These are phyloP conservation scores for Dermolepida albohirtum DNA, from an alignment of 2,888 invertebrate species.

Conservation along the genomic window DNA sequence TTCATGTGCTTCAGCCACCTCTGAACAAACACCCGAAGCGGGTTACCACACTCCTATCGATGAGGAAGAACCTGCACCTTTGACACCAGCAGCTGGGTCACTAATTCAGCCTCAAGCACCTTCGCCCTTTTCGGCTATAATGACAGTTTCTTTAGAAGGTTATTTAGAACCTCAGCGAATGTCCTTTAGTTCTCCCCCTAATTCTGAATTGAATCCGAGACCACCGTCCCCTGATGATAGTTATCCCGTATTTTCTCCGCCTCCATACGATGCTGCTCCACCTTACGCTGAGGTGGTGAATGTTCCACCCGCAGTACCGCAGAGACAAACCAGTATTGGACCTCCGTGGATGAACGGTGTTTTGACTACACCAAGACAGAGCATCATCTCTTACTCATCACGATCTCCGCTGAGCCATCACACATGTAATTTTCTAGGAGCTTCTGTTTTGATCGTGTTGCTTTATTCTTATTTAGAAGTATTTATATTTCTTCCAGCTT, in stretches of 20 bases:
- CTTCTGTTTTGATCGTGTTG: slow-evolving; percentile 15
- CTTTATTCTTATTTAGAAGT: slow-evolving; percentile 5
- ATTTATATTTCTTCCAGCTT: slow-evolving; percentile 12
- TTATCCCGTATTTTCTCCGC: slow-evolving; percentile 87
- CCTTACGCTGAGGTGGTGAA: slow-evolving; percentile 61
- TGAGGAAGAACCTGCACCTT: slow-evolving; percentile 62
- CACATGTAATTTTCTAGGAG: slow-evolving; percentile 78
- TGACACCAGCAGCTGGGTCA: slow-evolving; percentile 69
- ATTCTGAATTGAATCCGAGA: slow-evolving; percentile 76
- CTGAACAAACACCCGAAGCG: slow-evolving; percentile 73
- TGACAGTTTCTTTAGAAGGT: slow-evolving; percentile 87
- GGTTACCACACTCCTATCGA: slow-evolving; percentile 86
- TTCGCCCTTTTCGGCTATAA: slow-evolving; percentile 86
- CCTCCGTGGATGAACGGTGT: slow-evolving; percentile 69
- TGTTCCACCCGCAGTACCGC: slow-evolving; percentile 58
- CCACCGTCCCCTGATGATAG: slow-evolving; percentile 82
- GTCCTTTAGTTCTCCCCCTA: slow-evolving; percentile 83
- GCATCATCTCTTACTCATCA: slow-evolving; percentile 78
- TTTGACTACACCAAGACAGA: slow-evolving; percentile 76
- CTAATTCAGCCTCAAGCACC: slow-evolving; percentile 69
- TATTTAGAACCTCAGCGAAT: slow-evolving; percentile 87
- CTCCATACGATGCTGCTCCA: slow-evolving; percentile 71
- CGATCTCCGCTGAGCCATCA: slow-evolving; percentile 86
- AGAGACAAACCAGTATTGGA: slow-evolving; percentile 66
- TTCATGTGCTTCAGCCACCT: slow-evolving; percentile 73